Evolutionary conservation across 30 jellyfish, hydroid and myxozoan species (phyloP), one percentile per base, ranked within the genome.

Genomic region (Mastigias papua): DNA sequence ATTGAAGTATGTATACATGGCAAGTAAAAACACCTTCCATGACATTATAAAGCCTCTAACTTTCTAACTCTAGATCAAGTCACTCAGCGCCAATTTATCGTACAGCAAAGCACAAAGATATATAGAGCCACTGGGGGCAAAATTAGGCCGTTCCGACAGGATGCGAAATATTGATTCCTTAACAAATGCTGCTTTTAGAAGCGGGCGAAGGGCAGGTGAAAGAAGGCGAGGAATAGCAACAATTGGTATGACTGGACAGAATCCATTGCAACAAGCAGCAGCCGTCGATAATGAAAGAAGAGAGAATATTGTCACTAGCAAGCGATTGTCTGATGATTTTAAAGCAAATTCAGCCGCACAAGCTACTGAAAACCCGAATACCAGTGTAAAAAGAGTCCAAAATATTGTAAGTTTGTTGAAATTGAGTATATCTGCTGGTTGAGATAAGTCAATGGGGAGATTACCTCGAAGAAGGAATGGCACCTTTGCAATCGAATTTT

Each of bases 151-250:
- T 3, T 23, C 82, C 19, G 54, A 57, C 1, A 16, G 67, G 64
- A 26, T 80, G 20, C 26, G 77, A 26, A 82, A 54, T 46, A 68
- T 82, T 25, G 91, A 82, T 66, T 28, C 63, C 17, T 21, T 82
- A 29, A 69, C 84, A 9, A 10, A 23, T 76, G 68, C 67, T 67
- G 84, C 82, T 2, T 82, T 82, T 69, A 70, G 63, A 11, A 50
- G 75, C 4, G 91, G 91, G 25, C 37, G 33, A 31, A 46, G 91
- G 28, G 80, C 75, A 1, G 85, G 91, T 48, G 28, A 65, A 51
- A 66, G 91, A 33, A 67, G 85, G 7, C 76, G 75, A 7, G 77
- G 73, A 28, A 51, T 49, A 23, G 1, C 13, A 20, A 65, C 71
- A 81, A 84, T 50, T 10, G 79, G 63, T 6, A 75, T 26, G 0